Evolutionary conservation across 92 coral and sea anemone species (phyloP), one percentile per base, ranked within the genome.

Genomic region (Porites evermanni): DNA sequence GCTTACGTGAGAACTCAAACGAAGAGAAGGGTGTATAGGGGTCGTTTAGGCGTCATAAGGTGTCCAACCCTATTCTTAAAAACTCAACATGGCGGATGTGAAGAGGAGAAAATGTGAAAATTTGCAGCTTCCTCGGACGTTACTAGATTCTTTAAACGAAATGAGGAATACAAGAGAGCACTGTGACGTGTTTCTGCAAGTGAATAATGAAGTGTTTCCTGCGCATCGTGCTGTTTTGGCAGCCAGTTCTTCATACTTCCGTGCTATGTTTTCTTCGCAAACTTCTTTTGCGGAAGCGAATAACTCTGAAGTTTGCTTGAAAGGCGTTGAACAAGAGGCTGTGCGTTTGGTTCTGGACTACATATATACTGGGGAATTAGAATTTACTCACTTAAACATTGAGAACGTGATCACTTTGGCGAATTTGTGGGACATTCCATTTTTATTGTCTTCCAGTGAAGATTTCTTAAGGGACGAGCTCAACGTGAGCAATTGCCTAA

Each of bases 101-200:
- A 67, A 29, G 7, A 16, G 60, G 1, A 58, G 80, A 18, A 21
- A 20, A 60, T 80, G 81, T 1, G 61, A 84, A 88, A 72, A 91
- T 61, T 79, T 65, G 6, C 26, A 72, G 13, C 80, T 78, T 78
- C 72, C 87, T 81, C 52, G 64, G 47, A 75, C 80, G 66, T 78
- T 91, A 58, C 68, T 91, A 18, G 54, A 60, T 47, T 77, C 79
- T 1, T 38, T 94, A 74, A 89, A 94, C 87, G 81, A 83, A 68
- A 76, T 89, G 82, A 84, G 95, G 24, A 83, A 82, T 53, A 79
- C 74, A 69, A 79, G 74, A 6, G 82, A 79, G 14, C 87, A 83
- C 72, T 91, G 97, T 79, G 97, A 94, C 82, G 93, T 94, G 12
- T 52, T 75, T 23, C 72, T 94, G 18, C 84, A 87, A 70, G 94